Evolutionary conservation across 1,140 invertebrate species (phyloP), one percentile per base, ranked within the genome.

Genomic region (Pogonognathellus flavescens): DNA sequence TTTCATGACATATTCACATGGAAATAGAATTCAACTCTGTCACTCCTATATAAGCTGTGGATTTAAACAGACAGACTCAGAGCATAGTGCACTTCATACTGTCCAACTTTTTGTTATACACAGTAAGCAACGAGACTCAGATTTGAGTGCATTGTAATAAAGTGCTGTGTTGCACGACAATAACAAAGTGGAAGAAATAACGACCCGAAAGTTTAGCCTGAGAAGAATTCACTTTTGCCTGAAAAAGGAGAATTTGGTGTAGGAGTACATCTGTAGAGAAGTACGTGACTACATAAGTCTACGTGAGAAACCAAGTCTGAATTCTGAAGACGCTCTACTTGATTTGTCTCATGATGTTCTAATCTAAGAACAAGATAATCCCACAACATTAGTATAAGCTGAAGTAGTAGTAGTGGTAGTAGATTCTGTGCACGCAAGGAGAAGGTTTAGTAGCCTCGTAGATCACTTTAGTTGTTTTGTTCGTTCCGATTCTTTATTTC

Each of bases 191-290:
- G 10, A 60, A 60, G 22, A 13, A 66, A 25, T 4, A 18, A 41
- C 31, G 31, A 41, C 6, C 31, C 31, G 31, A 41, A 41, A 41
- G 22, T 60, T 60, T 8, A 20, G 9, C 6, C 0, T 59, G 10
- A 60, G 22, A 20, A 31, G 22, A 66, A 25, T 66, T 66, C 20
- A 66, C 62, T 66, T 66, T 66, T 66, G 62, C 62, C 62, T 66
- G 20, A 25, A 31, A 66, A 66, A 14, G 62, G 62, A 20, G 62
- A 66, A 66, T 66, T 66, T 13, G 20, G 62, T 66, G 62, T 66
- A 66, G 62, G 62, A 66, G 62, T 66, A 13, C 4, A 25, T 10
- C 62, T 1, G 22, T 20, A 66, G 14, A 41, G 31, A 41, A 41
- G 31, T 41, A 41, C 31, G 31, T 41, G 31, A 41, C 31, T 41